phyloP scores from a whole-genome alignment of 2,113 vertebrate genomes.

The Aramus guarauna region DNA sequence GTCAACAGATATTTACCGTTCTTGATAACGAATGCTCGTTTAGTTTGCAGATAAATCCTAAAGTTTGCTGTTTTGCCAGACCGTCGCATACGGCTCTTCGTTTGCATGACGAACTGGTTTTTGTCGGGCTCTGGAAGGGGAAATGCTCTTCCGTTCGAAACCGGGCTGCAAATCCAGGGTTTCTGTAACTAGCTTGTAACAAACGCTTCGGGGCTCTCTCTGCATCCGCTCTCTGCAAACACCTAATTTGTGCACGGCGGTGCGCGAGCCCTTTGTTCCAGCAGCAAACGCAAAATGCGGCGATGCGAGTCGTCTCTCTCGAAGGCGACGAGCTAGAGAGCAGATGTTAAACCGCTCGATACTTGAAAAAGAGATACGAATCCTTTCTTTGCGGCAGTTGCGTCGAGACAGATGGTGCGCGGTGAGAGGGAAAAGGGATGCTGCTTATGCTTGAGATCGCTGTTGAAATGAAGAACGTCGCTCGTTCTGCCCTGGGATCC shows the following conservation, averaged over 20 bases:
- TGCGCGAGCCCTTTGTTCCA: accelerated
- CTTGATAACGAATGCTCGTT: background rate
- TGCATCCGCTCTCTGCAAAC: background rate
- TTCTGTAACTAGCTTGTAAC: background rate
- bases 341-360: too few relatives aligned
- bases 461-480: background rate
- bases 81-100: accelerated
- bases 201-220: too few relatives aligned
- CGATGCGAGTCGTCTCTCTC: background rate
- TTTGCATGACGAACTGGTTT: accelerated
- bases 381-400: background rate
- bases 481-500: background rate
- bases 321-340: background rate
- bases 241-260: too few relatives aligned
- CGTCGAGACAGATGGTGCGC: background rate
- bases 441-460: background rate
- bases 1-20: background rate
- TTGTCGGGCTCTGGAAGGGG: too few relatives aligned
- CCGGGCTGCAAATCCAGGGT: background rate
- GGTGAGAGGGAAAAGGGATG: background rate
- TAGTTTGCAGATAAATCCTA: background rate
- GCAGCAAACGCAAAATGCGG: background rate
- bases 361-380: background rate
- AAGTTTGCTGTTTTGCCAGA: background rate
- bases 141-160: background rate